phyloP scores from a whole-genome alignment of 1,140 invertebrate species.

The Drosophila auraria region DNA sequence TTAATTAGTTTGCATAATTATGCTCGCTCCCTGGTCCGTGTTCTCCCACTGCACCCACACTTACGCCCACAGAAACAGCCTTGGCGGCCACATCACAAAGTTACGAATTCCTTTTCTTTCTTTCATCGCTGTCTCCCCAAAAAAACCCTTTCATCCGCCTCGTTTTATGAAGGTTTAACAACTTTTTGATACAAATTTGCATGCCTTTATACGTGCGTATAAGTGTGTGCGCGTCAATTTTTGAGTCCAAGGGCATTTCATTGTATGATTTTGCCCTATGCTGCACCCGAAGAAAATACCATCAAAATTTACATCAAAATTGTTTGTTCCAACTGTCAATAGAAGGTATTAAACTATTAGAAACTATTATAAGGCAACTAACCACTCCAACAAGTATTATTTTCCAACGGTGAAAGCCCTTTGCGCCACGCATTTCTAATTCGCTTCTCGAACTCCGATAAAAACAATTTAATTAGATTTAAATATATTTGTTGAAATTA shows the following conservation, averaged over 20 bases:
- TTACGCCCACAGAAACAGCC: slow-evolving; percentile 17
- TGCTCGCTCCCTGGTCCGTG: slow-evolving; percentile 54
- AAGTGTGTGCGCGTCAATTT: slow-evolving; percentile 11
- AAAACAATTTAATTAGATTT: too few relatives aligned
- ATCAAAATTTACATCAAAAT: not conserved
- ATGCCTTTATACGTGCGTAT: slow-evolving; percentile 15
- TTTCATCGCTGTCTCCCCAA: slow-evolving; percentile 5
- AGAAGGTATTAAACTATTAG: too few relatives aligned
- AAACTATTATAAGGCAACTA: too few relatives aligned
- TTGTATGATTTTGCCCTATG: slow-evolving; percentile 36
- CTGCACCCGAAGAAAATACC: slow-evolving; percentile 4
- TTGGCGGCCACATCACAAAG: slow-evolving; percentile 59
- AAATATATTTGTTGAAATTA: too few relatives aligned
- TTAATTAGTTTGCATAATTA: slow-evolving; percentile 84
- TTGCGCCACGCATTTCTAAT: too few relatives aligned
- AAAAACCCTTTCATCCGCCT: slow-evolving; percentile 38
- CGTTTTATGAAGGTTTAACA: slow-evolving; percentile 61
- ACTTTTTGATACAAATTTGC: slow-evolving; percentile 69
- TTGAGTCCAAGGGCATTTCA: slow-evolving; percentile 59
- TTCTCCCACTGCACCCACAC: not conserved
- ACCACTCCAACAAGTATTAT: too few relatives aligned
- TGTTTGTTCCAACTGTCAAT: too few relatives aligned
- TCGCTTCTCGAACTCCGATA: too few relatives aligned
- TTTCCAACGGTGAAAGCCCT: too few relatives aligned
- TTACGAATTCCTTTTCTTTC: slow-evolving; percentile 59